These are phyloP conservation scores for Glyptemys insculpta DNA, from an alignment of 2,797 vertebrate species.

Conservation along the genomic window DNA sequence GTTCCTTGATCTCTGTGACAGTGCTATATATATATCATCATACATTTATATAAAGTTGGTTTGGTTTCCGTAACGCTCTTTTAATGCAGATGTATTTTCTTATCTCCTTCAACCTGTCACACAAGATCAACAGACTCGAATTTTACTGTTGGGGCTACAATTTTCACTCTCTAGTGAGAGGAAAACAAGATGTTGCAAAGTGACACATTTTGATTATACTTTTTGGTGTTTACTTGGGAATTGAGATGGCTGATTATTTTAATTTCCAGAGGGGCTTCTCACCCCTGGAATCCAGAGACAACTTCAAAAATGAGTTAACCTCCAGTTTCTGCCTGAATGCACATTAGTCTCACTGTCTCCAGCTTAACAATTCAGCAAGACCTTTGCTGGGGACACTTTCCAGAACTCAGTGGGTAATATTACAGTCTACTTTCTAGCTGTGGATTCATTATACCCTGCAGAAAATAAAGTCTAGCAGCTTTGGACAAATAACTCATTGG, in stretches of 20 bases:
- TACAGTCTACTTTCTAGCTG: no score
- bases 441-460: background rate
- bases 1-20: constrained; percentile 20
- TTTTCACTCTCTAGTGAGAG: rapidly evolving
- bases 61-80: background rate
- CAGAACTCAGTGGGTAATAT: background rate
- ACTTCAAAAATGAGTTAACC: background rate
- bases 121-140: background rate
- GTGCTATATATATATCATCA: background rate
- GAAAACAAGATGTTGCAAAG: background rate
- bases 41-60: background rate
- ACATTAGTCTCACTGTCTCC: rapidly evolving
- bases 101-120: background rate
- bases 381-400: background rate
- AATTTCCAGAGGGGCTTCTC: background rate
- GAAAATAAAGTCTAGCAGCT: background rate
- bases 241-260: rapidly evolving
- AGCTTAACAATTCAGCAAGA: background rate
- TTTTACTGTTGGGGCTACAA: background rate
- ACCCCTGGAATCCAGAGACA: background rate
- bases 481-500: background rate
- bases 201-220: background rate
- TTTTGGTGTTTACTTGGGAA: background rate
- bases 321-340: background rate
- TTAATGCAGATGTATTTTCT: background rate